A percentile compares a stretch with the other conserved stretches of the same genome.
Evolutionary conservation across 2,888 invertebrate species (phyloP).

Genomic region (Idaea aversata): DNA sequence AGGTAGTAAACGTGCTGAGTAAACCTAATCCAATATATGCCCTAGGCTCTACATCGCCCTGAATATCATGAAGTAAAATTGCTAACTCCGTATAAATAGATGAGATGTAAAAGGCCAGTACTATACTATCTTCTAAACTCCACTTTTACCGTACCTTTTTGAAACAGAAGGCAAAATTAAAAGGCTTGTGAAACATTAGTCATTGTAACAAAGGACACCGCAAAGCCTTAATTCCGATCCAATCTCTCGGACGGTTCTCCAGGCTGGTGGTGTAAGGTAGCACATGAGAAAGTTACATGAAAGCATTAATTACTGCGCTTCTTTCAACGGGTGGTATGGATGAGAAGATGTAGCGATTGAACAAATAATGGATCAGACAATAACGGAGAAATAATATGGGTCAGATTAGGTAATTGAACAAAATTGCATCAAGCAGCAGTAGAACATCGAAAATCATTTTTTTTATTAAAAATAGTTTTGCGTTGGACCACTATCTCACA

Average conservation of each 20-base stretch:
- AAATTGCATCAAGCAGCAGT: too few species aligned
- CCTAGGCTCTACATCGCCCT: too few species aligned
- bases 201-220: conserved; percentile 5
- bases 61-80: too few species aligned
- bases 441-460: too few species aligned
- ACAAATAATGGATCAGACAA: background rate
- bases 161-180: background rate
- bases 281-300: conserved; percentile 58
- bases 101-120: background rate
- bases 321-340: conserved; percentile 43
- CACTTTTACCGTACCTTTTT: background rate
- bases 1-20: too few species aligned
- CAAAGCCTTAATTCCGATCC: conserved; percentile 34
- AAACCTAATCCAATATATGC: too few species aligned
- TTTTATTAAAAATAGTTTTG: too few species aligned
- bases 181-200: background rate
- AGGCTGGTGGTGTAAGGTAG: conserved; percentile 23
- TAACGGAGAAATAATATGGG: background rate
- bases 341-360: background rate
- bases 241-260: conserved; percentile 38
- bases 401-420: background rate
- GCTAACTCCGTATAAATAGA: too few species aligned
- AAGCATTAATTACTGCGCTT: conserved; percentile 66
- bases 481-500: too few species aligned
- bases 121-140: background rate